Percentiles rank a stretch among this genome's conserved stretches.
Conservation (phyloP, 2,888 invertebrate species). For the Malthinus flaveolus region DNA sequence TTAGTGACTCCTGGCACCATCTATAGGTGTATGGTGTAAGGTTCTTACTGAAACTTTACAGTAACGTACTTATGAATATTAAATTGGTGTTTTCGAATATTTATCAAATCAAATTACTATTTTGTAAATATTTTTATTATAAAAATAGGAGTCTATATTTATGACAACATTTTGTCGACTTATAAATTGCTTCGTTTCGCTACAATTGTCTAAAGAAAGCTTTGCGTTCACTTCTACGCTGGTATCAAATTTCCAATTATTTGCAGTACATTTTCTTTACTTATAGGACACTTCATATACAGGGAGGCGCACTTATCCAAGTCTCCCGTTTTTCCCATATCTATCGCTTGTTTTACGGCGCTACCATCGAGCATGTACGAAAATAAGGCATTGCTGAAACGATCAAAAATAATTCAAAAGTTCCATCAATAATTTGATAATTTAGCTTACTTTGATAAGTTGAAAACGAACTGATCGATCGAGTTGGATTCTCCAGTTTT, state of each 20-base stretch:
- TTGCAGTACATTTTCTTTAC: conserved; percentile 68
- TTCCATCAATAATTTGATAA: conserved; percentile 1
- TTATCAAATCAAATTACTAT: not conserved
- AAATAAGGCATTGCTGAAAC: conserved; percentile 67
- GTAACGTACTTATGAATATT: no score
- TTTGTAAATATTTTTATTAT: not conserved
- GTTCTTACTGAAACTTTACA: no score
- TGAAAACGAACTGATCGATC: conserved; percentile 65
- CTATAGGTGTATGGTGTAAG: no score
- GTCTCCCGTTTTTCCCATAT: conserved; percentile 61
- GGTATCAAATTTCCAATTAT: conserved; percentile 71
- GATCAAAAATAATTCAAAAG: not conserved
- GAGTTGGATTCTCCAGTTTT: conserved; percentile 65
- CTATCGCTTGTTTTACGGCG: conserved; percentile 69
- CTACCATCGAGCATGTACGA: conserved; percentile 73
- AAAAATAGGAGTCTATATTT: not conserved
- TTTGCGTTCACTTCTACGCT: conserved; percentile 30
- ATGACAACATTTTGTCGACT: not conserved
- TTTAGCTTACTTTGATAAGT: conserved; percentile 63
- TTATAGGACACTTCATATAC: conserved; percentile 70
- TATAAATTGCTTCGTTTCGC: no score
- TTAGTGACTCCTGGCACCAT: not conserved
- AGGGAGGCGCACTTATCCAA: conserved; percentile 62
- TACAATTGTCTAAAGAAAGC: no score
- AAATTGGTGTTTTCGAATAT: not conserved